These are phyloP conservation scores for Euura lappo DNA, from an alignment of 1,140 invertebrate genomes.

Conservation along the genomic window DNA sequence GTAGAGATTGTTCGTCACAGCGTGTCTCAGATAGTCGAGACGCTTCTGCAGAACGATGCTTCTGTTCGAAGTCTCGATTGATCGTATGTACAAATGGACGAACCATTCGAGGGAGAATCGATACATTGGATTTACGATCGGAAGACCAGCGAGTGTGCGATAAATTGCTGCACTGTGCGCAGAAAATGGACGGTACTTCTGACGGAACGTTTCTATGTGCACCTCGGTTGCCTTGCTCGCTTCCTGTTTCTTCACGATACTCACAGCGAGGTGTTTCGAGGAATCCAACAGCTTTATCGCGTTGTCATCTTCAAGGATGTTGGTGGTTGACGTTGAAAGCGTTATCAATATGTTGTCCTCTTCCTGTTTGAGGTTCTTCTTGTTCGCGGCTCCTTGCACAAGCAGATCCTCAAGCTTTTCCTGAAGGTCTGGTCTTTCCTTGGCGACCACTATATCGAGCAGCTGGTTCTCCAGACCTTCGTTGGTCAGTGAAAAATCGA, in stretches of 20 bases:
- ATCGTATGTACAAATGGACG: slow-evolving; percentile 68
- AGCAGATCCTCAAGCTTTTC: slow-evolving; percentile 71
- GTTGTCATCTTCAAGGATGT: slow-evolving; percentile 77
- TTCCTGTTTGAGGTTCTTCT: slow-evolving; percentile 69
- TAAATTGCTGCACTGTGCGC: slow-evolving; percentile 71
- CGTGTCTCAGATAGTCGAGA: slow-evolving; percentile 63
- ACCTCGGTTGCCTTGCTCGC: slow-evolving; percentile 48
- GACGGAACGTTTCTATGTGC: slow-evolving; percentile 64
- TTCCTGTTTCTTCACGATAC: slow-evolving; percentile 67
- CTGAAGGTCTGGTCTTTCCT: slow-evolving; percentile 72
- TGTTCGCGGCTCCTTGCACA: slow-evolving; percentile 67
- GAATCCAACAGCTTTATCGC: slow-evolving; percentile 71
- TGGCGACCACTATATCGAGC: slow-evolving; percentile 70
- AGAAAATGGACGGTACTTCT: slow-evolving; percentile 69
- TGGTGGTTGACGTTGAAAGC: slow-evolving; percentile 68
- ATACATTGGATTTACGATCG: slow-evolving; percentile 78
- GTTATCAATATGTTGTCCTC: slow-evolving; percentile 75
- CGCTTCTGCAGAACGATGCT: slow-evolving; percentile 62
- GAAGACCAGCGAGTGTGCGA: slow-evolving; percentile 68
- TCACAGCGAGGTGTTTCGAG: slow-evolving; percentile 69
- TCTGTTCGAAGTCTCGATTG: slow-evolving; percentile 69
- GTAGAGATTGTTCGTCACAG: slow-evolving; percentile 71
- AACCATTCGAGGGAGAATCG: slow-evolving; percentile 73
- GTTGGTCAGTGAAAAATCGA: slow-evolving; percentile 75
- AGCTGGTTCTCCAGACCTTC: slow-evolving; percentile 73